Conservation (phyloP, 2,113 vertebrate genomes). For the Mungos mungo region DNA sequence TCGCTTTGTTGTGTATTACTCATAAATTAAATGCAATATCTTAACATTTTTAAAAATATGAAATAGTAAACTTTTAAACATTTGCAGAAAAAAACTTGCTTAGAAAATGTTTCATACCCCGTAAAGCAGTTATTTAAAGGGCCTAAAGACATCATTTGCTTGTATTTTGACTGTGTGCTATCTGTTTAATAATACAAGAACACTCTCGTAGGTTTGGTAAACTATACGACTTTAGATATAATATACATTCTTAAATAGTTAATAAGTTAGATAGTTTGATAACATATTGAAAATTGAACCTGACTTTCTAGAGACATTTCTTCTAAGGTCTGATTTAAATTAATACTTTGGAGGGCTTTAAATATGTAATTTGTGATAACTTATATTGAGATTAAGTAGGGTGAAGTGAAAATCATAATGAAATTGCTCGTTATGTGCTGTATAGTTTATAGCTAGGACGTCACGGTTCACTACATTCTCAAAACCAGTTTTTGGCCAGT, state of each 20-base stretch:
- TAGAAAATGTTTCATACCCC: slow-evolving; percentile 26
- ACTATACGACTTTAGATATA: slow-evolving; percentile 54
- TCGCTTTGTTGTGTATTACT: slow-evolving; percentile 2
- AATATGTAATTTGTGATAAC: slow-evolving; percentile 46
- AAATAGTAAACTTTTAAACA: slow-evolving; percentile 36
- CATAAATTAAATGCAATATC: slow-evolving; percentile 18
- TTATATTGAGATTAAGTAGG: slow-evolving; percentile 37
- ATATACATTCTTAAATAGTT: slow-evolving; percentile 64
- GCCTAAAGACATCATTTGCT: slow-evolving; percentile 2
- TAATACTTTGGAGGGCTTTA: slow-evolving; percentile 11
- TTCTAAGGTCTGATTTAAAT: slow-evolving; percentile 2
- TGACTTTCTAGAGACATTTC: slow-evolving; percentile 26
- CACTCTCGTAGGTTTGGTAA: slow-evolving; percentile 58
- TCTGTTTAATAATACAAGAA: slow-evolving; percentile 65
- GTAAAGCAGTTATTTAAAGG: slow-evolving; percentile 6
- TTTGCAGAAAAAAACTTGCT: slow-evolving; percentile 22
- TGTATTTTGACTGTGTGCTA: slow-evolving; percentile 40
- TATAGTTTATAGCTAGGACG: background rate
- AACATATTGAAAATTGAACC: slow-evolving; percentile 59
- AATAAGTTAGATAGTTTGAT: slow-evolving; percentile 64
- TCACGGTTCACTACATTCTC: background rate
- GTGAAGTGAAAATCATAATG: background rate
- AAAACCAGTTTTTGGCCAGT: background rate
- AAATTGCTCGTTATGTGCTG: background rate
- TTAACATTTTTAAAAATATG: background rate